Conservation (phyloP, 2,113 vertebrate species). For the Phrynosoma blainvillii region DNA sequence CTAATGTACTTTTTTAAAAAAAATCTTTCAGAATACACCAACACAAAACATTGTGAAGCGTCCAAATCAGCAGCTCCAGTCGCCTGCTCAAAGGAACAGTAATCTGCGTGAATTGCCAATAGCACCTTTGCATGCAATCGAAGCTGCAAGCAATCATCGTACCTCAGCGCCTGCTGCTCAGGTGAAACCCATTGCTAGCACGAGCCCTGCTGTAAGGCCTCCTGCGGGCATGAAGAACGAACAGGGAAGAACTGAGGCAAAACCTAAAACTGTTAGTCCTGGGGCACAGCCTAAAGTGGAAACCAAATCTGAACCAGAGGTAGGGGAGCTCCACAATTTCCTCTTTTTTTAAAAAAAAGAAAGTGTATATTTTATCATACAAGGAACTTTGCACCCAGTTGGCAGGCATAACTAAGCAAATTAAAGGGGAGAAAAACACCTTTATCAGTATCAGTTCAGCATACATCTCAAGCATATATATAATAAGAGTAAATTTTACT, state of each 20-base stretch:
- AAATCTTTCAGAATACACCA: constrained; percentile 76
- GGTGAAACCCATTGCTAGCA: constrained; percentile 77
- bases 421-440: no score
- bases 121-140: constrained; percentile 80
- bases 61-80: constrained; percentile 85
- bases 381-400: no score
- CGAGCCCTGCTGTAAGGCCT: constrained; percentile 53
- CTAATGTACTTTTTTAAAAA: not conserved
- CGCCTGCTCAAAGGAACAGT: constrained; percentile 85
- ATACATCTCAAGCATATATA: no score
- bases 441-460: no score
- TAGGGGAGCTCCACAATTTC: constrained; percentile 51
- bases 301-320: constrained; percentile 78
- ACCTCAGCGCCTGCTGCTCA: constrained; percentile 78
- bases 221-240: constrained; percentile 42
- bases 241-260: constrained; percentile 75
- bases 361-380: no score
- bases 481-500: not conserved
- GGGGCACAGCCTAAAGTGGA: constrained; percentile 69
- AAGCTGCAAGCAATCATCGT: constrained; percentile 72
- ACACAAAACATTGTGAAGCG: constrained; percentile 76
- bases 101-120: constrained; percentile 93
- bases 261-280: constrained; percentile 65
- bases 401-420: no score
- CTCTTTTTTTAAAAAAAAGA: no score